Evolutionary conservation across 2,888 invertebrate genomes (phyloP).

Genomic region (Drosophila sordidula): DNA sequence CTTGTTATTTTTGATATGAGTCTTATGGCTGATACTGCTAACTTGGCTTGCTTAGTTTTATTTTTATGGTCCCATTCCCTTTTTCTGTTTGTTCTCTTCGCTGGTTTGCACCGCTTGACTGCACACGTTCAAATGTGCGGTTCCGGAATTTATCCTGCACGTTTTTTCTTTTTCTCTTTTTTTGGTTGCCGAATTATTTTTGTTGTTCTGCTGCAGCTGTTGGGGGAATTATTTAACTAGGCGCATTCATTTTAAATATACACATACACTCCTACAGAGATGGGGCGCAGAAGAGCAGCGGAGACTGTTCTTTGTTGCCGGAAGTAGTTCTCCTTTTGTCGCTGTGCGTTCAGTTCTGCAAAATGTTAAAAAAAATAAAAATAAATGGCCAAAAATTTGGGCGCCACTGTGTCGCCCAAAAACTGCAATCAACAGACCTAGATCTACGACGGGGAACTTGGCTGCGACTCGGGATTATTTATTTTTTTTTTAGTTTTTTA

Average conservation of each 20-base stretch:
- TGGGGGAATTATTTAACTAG: constrained; percentile 73
- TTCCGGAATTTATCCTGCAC: constrained; percentile 47
- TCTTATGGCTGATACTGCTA: constrained; percentile 27
- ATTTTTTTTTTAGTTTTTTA: background rate
- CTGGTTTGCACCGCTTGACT: constrained; percentile 55
- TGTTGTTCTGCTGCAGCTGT: constrained; percentile 50
- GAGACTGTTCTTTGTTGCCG: constrained; percentile 46
- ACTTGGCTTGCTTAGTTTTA: constrained; percentile 56
- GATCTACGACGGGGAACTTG: constrained; percentile 55
- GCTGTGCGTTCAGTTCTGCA: constrained; percentile 39
- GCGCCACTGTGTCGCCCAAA: constrained; percentile 72
- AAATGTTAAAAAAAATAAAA: constrained; percentile 30
- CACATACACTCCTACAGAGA: constrained; percentile 6
- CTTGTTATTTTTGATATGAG: constrained; percentile 19
- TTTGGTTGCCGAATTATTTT: constrained; percentile 25
- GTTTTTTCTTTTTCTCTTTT: constrained; percentile 19
- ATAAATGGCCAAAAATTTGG: constrained; percentile 62
- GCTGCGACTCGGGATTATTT: constrained; percentile 29
- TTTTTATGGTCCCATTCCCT: constrained; percentile 39
- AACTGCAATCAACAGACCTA: constrained; percentile 74
- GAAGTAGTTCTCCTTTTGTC: constrained; percentile 61
- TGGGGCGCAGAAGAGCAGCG: constrained; percentile 1
- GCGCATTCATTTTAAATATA: constrained; percentile 53
- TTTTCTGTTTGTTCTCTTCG: constrained; percentile 25
- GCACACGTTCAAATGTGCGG: constrained; percentile 58